phyloP scores from a whole-genome alignment of 2,888 invertebrate species.

The Apodemia mormo region DNA sequence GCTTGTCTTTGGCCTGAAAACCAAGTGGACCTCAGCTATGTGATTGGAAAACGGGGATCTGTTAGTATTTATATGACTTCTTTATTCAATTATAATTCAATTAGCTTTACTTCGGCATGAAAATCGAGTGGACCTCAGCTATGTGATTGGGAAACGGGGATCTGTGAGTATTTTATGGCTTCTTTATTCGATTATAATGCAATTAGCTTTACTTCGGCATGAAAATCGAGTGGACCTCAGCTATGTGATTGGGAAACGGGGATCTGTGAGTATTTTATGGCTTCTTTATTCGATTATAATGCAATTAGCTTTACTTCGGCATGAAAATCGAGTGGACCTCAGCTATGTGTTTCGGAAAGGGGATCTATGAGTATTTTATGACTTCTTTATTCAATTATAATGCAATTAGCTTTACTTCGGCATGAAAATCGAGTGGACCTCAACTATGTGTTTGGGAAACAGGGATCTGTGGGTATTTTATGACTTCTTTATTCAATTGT shows the following conservation, averaged over 20 bases:
- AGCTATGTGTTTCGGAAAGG: constrained; percentile 54
- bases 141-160: constrained; percentile 61
- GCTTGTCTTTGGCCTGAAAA: constrained; percentile 83
- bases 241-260: constrained; percentile 57
- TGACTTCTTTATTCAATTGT: background rate
- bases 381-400: background rate
- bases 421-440: constrained; percentile 60
- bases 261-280: constrained; percentile 62
- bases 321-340: constrained; percentile 57
- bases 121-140: constrained; percentile 53
- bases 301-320: constrained; percentile 56
- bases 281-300: background rate
- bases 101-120: constrained; percentile 67
- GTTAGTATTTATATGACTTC: constrained; percentile 50
- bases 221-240: constrained; percentile 59
- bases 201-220: constrained; percentile 59
- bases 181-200: background rate
- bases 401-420: constrained; percentile 53
- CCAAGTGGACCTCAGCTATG: constrained; percentile 57
- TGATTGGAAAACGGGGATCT: constrained; percentile 44
- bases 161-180: constrained; percentile 58
- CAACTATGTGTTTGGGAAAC: constrained; percentile 52
- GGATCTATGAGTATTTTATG: constrained; percentile 66
- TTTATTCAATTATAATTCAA: background rate
- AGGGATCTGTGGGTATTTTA: constrained; percentile 68